Percentiles rank a stretch among this genome's conserved stretches.
Conservation (phyloP, 2,113 vertebrate species). For the Lethenteron camtschaticum region DNA sequence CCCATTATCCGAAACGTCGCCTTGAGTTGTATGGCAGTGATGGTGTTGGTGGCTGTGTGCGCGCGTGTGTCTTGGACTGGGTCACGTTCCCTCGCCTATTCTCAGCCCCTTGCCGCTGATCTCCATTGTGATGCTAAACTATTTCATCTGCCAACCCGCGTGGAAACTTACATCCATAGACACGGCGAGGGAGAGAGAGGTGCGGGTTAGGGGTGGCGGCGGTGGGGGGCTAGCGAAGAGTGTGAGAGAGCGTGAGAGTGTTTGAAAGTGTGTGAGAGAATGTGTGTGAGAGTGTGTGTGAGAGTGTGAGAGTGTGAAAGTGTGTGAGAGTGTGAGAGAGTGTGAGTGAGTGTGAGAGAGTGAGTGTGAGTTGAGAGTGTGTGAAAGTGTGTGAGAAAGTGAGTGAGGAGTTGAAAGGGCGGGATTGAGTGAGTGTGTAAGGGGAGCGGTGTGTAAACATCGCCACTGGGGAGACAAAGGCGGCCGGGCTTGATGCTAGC, state of each 20-base stretch:
- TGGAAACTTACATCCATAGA: neutral
- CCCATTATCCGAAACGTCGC: too few species aligned
- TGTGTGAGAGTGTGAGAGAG: neutral
- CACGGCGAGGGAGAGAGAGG: constrained; percentile 1
- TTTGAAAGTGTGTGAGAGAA: neutral
- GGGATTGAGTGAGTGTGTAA: too few species aligned
- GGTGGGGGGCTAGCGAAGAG: neutral
- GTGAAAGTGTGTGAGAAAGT: neutral
- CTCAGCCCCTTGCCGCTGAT: too few species aligned
- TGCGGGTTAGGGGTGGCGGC: neutral
- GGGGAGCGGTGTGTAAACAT: too few species aligned
- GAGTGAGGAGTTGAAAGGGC: too few species aligned
- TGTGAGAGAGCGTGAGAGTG: neutral
- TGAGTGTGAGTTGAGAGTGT: constrained; percentile 2
- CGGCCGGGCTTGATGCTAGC: too few species aligned
- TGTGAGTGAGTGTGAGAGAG: neutral
- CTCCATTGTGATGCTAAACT: too few species aligned
- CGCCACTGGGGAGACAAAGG: neutral
- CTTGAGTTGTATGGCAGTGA: too few species aligned
- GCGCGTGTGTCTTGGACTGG: neutral
- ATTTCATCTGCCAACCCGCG: too few species aligned
- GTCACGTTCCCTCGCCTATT: too few species aligned
- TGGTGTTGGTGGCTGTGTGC: neutral
- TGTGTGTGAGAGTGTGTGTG: neutral
- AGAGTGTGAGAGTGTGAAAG: neutral